Evolutionary conservation across 2,888 invertebrate genomes (phyloP).

Genomic region (Ganaspis brasiliensis): DNA sequence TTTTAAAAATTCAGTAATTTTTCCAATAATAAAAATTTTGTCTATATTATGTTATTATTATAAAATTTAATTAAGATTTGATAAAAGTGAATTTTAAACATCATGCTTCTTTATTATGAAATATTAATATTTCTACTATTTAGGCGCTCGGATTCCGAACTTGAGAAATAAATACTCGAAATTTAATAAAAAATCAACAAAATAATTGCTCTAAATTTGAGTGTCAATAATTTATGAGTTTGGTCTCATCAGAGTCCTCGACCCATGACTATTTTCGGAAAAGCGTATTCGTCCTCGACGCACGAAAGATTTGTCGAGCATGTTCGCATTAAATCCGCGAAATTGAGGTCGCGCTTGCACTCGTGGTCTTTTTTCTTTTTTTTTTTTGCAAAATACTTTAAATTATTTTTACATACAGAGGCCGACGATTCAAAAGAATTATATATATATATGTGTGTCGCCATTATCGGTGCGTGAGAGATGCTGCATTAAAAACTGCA

Average conservation of each 20-base stretch:
- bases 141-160: too few relatives aligned
- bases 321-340: conserved; percentile 48
- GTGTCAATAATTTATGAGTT: conserved; percentile 6
- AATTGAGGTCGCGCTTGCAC: conserved; percentile 53
- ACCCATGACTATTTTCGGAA: conserved; percentile 54
- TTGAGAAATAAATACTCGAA: too few relatives aligned
- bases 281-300: conserved; percentile 45
- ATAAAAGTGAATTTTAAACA: too few relatives aligned
- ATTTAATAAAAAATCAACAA: neutral
- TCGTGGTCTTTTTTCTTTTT: conserved; percentile 49
- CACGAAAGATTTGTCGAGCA: conserved; percentile 53
- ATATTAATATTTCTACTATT: too few relatives aligned
- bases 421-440: conserved; percentile 48
- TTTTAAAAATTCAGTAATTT: too few relatives aligned
- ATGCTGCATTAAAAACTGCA: conserved; percentile 17
- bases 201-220: conserved; percentile 24
- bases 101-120: too few relatives aligned
- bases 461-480: neutral
- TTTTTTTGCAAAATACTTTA: conserved; percentile 41
- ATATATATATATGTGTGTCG: conserved; percentile 36
- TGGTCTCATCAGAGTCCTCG: conserved; percentile 30
- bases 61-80: too few relatives aligned
- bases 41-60: too few relatives aligned
- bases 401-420: conserved; percentile 64
- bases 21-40: too few relatives aligned